Conservation (phyloP, 64 coral and sea anemone species). For the Porites lutea region DNA sequence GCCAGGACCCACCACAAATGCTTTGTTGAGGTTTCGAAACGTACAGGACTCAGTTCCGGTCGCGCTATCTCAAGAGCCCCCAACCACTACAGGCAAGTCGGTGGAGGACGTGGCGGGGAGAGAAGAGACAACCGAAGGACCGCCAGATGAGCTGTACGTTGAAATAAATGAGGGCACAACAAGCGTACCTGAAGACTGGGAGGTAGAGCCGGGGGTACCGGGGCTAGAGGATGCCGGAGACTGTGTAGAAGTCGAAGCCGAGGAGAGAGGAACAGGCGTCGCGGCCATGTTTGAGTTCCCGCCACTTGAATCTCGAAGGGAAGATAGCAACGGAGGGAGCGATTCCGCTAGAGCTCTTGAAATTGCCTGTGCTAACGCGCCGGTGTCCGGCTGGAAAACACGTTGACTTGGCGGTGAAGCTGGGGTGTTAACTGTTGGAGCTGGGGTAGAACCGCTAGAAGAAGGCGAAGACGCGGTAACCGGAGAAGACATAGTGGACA, state of each 20-base stretch:
- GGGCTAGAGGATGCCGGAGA: not conserved
- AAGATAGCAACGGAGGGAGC: not conserved
- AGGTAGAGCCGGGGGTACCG: not conserved
- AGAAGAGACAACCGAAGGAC: not conserved
- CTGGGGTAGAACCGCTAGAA: too few species aligned
- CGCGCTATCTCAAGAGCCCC: not conserved
- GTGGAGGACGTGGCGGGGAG: not conserved
- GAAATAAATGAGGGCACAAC: slow-evolving; percentile 14
- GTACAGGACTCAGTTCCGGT: not conserved
- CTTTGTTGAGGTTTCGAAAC: not conserved
- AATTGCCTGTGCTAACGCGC: not conserved
- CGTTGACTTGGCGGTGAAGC: not conserved
- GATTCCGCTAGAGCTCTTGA: not conserved
- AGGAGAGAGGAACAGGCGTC: not conserved
- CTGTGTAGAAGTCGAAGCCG: not conserved
- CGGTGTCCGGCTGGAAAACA: not conserved
- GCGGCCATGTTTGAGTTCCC: not conserved
- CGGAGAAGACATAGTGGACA: too few species aligned
- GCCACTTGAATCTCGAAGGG: not conserved
- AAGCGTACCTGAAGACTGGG: slow-evolving; percentile 9
- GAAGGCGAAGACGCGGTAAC: too few species aligned
- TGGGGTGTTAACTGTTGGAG: not conserved
- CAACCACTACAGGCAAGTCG: not conserved
- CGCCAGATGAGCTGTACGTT: not conserved
- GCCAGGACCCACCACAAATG: slow-evolving; percentile 23